phyloP scores from a whole-genome alignment of 2,888 invertebrate species.

The Piscicola geometra region DNA sequence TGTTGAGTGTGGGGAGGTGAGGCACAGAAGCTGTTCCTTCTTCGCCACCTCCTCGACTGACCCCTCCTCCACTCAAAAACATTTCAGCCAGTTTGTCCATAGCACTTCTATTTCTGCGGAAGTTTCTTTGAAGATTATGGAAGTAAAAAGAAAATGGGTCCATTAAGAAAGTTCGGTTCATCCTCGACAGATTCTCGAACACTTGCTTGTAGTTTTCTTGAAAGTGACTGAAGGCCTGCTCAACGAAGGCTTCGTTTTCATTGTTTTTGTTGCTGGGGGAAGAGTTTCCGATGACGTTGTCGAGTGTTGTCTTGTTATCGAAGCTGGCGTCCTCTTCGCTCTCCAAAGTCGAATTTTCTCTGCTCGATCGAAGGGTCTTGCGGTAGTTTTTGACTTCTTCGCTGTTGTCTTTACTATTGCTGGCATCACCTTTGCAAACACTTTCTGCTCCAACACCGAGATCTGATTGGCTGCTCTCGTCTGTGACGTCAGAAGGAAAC shows the following conservation, averaged over 20 bases:
- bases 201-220: constrained; percentile 13
- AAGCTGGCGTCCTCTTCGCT: background rate
- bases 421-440: background rate
- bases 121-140: background rate
- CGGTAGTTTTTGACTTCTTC: background rate
- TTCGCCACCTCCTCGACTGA: background rate
- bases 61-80: constrained; percentile 16
- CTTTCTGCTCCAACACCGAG: background rate
- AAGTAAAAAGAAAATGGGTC: constrained; percentile 16
- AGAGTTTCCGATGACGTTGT: too few species aligned
- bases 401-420: background rate
- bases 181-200: background rate
- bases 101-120: constrained; percentile 12
- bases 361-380: background rate
- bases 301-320: background rate
- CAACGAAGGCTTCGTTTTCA: background rate
- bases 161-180: background rate
- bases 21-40: background rate
- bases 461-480: background rate
- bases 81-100: constrained; percentile 28
- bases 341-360: background rate
- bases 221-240: background rate
- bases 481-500: background rate
- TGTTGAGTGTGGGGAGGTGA: background rate
- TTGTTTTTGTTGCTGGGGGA: background rate